Evolutionary conservation across 2,888 invertebrate genomes (phyloP).

Genomic region (Brenthis daphne): DNA sequence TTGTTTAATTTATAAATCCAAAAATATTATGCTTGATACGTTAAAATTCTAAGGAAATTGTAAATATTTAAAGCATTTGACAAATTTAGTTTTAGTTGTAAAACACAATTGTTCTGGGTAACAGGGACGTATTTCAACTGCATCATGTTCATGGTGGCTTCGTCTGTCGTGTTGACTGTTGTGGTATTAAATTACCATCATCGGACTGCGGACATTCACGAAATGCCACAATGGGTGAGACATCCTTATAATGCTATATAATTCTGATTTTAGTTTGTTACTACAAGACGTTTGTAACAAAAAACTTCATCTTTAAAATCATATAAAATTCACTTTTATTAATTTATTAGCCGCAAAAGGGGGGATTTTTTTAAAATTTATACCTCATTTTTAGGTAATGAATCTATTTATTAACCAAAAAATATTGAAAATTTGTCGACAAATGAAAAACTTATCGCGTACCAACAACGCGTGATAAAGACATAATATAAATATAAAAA

Average conservation of each 20-base stretch:
- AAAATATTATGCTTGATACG: background rate
- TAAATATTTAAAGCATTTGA: constrained; percentile 5
- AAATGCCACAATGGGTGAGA: constrained; percentile 98
- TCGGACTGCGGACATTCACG: constrained; percentile 97
- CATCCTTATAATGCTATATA: background rate
- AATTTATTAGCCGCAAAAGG: too few species aligned
- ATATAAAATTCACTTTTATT: too few species aligned
- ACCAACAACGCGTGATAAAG: too few species aligned
- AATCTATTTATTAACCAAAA: too few species aligned
- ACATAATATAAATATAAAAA: too few species aligned
- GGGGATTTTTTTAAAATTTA: too few species aligned
- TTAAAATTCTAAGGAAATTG: constrained; percentile 2
- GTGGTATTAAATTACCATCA: constrained; percentile 99
- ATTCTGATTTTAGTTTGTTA: background rate
- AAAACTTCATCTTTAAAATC: too few species aligned
- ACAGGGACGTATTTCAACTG: constrained; percentile 99
- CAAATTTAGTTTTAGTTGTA: constrained; percentile 5
- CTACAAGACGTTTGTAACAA: background rate
- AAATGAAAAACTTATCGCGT: too few species aligned
- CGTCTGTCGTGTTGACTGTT: constrained; percentile 97
- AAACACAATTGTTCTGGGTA: constrained; percentile 50
- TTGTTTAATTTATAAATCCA: constrained; percentile 7
- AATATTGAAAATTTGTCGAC: too few species aligned
- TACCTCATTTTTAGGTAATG: too few species aligned
- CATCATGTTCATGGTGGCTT: constrained; percentile 99